These are phyloP conservation scores for Lophochroa leadbeateri DNA, from an alignment of 2,113 vertebrate species.

Conservation along the genomic window DNA sequence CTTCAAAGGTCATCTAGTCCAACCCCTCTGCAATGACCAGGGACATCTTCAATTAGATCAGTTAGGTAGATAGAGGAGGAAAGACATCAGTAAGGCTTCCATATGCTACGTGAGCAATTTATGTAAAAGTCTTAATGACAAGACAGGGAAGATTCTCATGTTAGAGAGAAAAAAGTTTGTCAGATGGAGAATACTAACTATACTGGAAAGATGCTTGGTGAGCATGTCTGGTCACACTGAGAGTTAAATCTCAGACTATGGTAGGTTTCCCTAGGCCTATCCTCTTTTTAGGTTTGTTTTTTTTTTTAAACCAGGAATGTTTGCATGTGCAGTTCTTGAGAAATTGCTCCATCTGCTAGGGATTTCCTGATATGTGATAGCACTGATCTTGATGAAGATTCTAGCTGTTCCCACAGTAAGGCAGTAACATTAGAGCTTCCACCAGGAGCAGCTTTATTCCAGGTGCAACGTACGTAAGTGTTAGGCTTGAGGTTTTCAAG, in stretches of 20 bases:
- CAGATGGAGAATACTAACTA: background rate
- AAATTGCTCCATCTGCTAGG: background rate
- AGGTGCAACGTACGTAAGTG: no score
- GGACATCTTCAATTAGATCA: background rate
- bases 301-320: background rate
- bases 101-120: background rate
- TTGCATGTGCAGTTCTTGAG: background rate
- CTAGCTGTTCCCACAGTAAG: background rate
- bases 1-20: background rate
- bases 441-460: background rate
- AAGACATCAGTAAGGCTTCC: background rate
- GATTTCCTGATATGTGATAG: background rate
- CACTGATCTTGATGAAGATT: background rate
- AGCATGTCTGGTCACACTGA: background rate
- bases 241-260: background rate
- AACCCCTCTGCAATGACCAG: background rate
- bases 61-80: background rate
- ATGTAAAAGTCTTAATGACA: background rate
- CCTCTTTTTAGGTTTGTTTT: background rate
- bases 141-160: background rate
- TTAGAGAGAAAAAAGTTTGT: background rate
- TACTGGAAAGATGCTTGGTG: background rate
- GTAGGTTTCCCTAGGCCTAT: background rate
- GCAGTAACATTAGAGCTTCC: background rate
- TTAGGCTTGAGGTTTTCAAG: background rate